Conservation (phyloP, 2,888 invertebrate genomes). For the Pimpla rufipes region DNA sequence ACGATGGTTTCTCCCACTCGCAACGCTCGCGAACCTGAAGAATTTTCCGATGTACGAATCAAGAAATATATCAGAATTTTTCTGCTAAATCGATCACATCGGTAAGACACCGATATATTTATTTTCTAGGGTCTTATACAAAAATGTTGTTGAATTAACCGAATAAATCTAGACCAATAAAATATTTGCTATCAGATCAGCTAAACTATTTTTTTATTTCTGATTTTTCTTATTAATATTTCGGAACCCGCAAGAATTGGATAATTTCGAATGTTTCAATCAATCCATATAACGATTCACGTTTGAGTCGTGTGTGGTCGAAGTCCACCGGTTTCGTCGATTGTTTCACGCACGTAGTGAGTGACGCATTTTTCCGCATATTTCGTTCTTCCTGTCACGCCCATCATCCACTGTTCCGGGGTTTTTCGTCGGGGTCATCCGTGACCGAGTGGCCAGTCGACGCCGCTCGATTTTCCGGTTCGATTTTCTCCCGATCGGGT, state of each 20-base stretch:
- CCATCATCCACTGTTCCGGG: constrained; percentile 53
- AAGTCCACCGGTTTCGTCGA: constrained; percentile 14
- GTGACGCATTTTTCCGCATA: constrained; percentile 15
- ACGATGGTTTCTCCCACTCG: constrained; percentile 16
- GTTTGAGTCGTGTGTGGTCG: constrained; percentile 42
- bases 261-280: no score
- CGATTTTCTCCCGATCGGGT: constrained; percentile 77
- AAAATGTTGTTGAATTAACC: no score
- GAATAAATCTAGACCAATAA: no score
- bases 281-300: neutral
- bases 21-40: neutral
- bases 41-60: no score
- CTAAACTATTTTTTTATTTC: no score
- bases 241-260: no score
- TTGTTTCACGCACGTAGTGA: constrained; percentile 8
- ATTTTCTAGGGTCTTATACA: no score
- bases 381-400: constrained; percentile 69
- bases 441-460: constrained; percentile 55
- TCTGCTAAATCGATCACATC: no score
- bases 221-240: neutral
- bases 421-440: constrained; percentile 39
- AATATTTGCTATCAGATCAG: no score
- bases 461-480: constrained; percentile 79
- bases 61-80: no score
- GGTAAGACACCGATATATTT: no score